Evolutionary conservation across 1,140 invertebrate genomes (phyloP), one percentile per base, ranked within the genome.

Genomic region (Anthonomus grandis): DNA sequence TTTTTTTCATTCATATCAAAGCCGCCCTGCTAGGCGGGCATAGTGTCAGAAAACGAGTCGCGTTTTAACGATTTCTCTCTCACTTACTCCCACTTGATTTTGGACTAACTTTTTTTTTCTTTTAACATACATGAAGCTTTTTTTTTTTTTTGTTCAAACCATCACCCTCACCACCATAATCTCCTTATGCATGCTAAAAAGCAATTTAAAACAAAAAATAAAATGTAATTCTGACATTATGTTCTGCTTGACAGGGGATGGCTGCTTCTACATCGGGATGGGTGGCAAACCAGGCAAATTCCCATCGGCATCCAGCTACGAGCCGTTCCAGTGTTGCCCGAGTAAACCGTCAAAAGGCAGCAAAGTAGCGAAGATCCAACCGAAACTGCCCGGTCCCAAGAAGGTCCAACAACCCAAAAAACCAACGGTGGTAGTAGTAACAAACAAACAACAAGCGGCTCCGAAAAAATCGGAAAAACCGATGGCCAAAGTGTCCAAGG

Each of bases 221-320:
- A 18, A n/a, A 27, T 9, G 13, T 19, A 69, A 71, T 76, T 77
- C 77, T 80, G 78, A 80, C 78, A 79, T 81, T 80, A 78, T 79
- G 81, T 82, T 72, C 76, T 73, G 70, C 65, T 81, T 45, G n/a
- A 82, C 87, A 92, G 89, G 89, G 87, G 88, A 91, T 86, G 87
- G 89, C 86, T 92, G 89, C 88, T 91, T 92, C 87, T 90, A 90
- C 87, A 88, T 92, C 82, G 89, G 89, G 81, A 85, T 92, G 83
- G 88, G 87, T 78, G 86, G 86, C 80, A 87, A 88, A 81, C 46
- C 46, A 87, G 88, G 81, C 72, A 81, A 84, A 77, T 75, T 80
- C 73, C 86, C 86, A 75, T 84, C 82, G 76, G 72, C 76, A 70
- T 76, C 84, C 74, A 45, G 42, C 31, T 90, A 88, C 79, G 86